Percentiles rank a stretch among this genome's conserved stretches.
Evolutionary conservation across 2,797 vertebrate species (phyloP).

Genomic region (Pogoniulus pusillus): DNA sequence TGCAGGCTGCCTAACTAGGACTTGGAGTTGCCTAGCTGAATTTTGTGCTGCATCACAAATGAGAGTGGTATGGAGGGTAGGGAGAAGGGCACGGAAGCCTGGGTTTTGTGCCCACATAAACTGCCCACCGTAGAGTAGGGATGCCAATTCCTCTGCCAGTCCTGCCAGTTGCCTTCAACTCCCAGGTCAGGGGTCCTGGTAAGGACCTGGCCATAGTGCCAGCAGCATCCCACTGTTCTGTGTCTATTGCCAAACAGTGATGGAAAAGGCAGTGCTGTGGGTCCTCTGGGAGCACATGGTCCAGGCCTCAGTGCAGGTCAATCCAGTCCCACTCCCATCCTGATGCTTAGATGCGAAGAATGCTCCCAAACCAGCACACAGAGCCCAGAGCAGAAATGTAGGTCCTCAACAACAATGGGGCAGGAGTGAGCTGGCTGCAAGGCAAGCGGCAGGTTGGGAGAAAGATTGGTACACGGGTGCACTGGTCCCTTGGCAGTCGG

Average conservation of each 20-base stretch:
- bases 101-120: no score
- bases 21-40: no score
- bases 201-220: not conserved
- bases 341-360: rapidly evolving
- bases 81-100: no score
- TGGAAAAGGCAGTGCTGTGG: not conserved
- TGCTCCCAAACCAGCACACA: rapidly evolving
- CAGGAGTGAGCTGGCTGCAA: not conserved
- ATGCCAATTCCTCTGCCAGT: not conserved
- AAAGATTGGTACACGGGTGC: not conserved
- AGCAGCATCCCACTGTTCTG: not conserved
- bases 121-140: not conserved
- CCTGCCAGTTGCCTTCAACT: not conserved
- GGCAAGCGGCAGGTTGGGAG: rapidly evolving
- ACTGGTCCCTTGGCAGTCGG: rapidly evolving
- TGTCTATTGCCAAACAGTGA: not conserved
- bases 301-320: rapidly evolving
- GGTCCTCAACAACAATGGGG: not conserved
- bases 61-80: no score
- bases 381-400: not conserved
- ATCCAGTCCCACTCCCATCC: not conserved
- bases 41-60: no score
- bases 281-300: not conserved
- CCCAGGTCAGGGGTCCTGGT: not conserved
- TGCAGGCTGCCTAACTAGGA: no score